Conservation (phyloP, 2,797 vertebrate species). For the Oreonectes daqikongensis region DNA sequence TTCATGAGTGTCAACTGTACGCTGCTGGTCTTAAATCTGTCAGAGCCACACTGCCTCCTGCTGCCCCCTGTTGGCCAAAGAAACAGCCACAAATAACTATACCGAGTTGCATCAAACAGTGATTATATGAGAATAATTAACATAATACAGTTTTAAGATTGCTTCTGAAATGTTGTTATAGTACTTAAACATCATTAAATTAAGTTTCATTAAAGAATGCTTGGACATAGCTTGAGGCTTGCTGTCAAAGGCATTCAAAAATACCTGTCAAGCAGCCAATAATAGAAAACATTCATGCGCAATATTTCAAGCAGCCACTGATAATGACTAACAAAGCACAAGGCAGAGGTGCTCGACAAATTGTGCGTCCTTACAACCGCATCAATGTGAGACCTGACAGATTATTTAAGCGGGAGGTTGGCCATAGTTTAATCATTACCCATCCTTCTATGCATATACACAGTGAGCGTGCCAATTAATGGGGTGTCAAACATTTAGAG, state of each 20-base stretch:
- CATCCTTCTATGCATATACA: constrained; percentile 58
- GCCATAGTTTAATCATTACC: constrained; percentile 72
- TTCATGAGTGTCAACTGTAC: constrained; percentile 40
- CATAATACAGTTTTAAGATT: background rate
- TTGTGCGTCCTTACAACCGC: background rate
- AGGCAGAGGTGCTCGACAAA: background rate
- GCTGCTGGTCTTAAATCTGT: no score
- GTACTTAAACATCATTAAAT: constrained; percentile 37
- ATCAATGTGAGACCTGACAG: background rate
- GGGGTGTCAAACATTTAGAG: constrained; percentile 73
- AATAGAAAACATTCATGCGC: constrained; percentile 27
- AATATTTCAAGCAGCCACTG: constrained; percentile 24
- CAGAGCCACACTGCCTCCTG: constrained; percentile 49
- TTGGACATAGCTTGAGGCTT: constrained; percentile 43
- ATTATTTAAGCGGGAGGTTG: constrained; percentile 19
- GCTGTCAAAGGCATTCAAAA: constrained; percentile 30
- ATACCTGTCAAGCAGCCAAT: constrained; percentile 41
- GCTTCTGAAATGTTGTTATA: constrained; percentile 16
- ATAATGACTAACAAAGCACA: constrained; percentile 3
- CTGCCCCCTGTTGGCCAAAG: constrained; percentile 36
- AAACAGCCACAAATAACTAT: background rate
- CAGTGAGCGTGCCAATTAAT: constrained; percentile 71
- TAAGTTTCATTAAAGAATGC: constrained; percentile 32
- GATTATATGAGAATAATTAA: constrained; percentile 2
- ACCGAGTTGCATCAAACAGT: background rate